These are phyloP conservation scores for Phaenicophaeus curvirostris DNA, from an alignment of 2,797 vertebrate species.

Conservation along the genomic window DNA sequence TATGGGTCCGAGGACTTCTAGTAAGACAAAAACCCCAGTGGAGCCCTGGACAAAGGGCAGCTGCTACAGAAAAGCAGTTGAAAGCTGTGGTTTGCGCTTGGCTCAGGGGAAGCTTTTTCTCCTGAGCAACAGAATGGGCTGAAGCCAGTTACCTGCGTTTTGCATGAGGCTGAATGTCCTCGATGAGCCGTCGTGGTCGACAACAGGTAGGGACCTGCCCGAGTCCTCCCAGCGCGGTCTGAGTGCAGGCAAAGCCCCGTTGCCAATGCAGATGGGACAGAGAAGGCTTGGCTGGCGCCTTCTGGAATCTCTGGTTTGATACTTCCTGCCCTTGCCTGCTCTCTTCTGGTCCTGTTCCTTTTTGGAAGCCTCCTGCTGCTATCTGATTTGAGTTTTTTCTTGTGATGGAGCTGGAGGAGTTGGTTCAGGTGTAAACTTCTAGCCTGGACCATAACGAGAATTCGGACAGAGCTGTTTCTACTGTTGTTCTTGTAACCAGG, in stretches of 20 bases:
- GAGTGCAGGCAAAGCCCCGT: not conserved
- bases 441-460: not conserved
- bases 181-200: fast-evolving
- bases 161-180: not conserved
- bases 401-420: too few species aligned
- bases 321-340: not conserved
- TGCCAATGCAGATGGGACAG: not conserved
- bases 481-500: not conserved
- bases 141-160: not conserved
- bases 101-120: not conserved
- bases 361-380: not conserved
- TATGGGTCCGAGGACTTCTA: not conserved
- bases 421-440: not conserved
- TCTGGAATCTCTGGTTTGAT: not conserved
- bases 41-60: not conserved
- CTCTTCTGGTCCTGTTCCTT: not conserved
- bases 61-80: fast-evolving
- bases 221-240: not conserved
- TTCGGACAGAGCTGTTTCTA: not conserved
- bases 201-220: too few species aligned
- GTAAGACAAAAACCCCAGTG: not conserved
- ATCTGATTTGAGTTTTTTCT: not conserved
- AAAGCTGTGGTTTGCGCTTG: not conserved
- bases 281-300: not conserved
- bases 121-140: not conserved